Base-by-base conservation (phyloP, 2,797 vertebrate genomes). In the Halcyon badia region DNA sequence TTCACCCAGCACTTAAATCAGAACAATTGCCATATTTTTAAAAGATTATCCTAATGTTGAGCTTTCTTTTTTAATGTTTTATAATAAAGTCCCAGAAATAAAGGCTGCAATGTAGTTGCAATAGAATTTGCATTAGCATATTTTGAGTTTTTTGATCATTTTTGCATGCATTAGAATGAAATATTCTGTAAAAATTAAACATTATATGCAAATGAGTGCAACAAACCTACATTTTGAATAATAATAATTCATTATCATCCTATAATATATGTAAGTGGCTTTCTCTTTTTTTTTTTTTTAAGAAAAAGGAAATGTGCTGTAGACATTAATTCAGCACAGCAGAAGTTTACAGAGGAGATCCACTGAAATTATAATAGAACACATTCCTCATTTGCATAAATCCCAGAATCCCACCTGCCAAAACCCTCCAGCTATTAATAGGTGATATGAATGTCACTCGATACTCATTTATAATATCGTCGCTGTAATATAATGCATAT, bases 211-310 rank as follows among this genome's bases (percentile, higher is more conserved):
- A 98, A 98, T 98, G 88, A 97, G 93, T 83, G 19, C 91, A 97
- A 96, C 95, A 96, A 97, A 89, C 94, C 82, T 93, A 90, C 93
- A 90, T 97, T 97, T 97, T 90, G 95, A 97, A 97, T 97, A 97
- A 97, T 96, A 98, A 98, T 98, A 98, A 98, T 98, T 98, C 96
- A 97, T 98, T 98, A 97, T 96, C 79, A 83, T 77, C 77, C 79
- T 92, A 81, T 97, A 98, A 97, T 97, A 96, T 97, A 97, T 94
- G 90, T 97, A 94, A 98, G 94, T 95, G 91, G 79, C 68, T 98
- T 96, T 85, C 65, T 87, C 52, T 86, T 93, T 68, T 87, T 94
- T 92, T 93, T 60, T n/a, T 35, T 35, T 35, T 8, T 57, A 83
- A 52, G 70, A 79, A 90, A 58, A 82, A 18, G 44, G 37, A 79